Evolutionary conservation across 1,140 invertebrate genomes (phyloP), one percentile per base, ranked within the genome.

Genomic region (Magallana angulata): DNA sequence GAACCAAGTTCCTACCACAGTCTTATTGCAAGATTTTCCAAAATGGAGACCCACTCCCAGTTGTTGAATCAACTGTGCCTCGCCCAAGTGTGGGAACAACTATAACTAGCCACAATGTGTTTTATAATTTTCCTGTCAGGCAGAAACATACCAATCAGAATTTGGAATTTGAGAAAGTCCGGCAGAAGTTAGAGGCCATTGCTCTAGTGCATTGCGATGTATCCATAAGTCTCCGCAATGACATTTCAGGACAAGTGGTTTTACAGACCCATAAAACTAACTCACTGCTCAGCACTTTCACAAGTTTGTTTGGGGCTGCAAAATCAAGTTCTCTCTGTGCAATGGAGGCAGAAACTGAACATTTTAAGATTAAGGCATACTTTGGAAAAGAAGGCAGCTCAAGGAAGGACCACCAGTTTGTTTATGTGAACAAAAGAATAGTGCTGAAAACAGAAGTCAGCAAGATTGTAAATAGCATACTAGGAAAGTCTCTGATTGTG

Each of bases 11-110:
- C 14, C 92, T 90, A 14, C 91, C 93, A 18, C 88, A 95, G 64
- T 96, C 96, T 1, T 95, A 94, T 87, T 92, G 91, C 80, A 93
- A 96, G 94, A 94, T 94, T 36, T 94, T 95, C 95, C 93, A 94
- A 57, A 92, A 90, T 95, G 96, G 92, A 11, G 94, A 94, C 92
- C 48, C 93, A 90, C 57, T 94, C 85, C 88, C 88, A 89, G 87
- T 94, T 12, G 83, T 90, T 7, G 91, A 95, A 57, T 91, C 91
- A 18, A 89, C 93, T 71, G 92, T 89, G 5, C 90, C 90, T 16
- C 94, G 96, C 85, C 95, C 96, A 24, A 96, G 96, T 84, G 93
- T 93, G 87, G 97, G 97, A 36, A 97, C 96, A 6, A 97, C 96
- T 4, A 95, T 97, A 18, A 96, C 96, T 87, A 94, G 96, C 56